A percentile compares a stretch with the other conserved stretches of the same genome.
Conservation (phyloP, 2,888 invertebrate species). For the Rapana venosa region DNA sequence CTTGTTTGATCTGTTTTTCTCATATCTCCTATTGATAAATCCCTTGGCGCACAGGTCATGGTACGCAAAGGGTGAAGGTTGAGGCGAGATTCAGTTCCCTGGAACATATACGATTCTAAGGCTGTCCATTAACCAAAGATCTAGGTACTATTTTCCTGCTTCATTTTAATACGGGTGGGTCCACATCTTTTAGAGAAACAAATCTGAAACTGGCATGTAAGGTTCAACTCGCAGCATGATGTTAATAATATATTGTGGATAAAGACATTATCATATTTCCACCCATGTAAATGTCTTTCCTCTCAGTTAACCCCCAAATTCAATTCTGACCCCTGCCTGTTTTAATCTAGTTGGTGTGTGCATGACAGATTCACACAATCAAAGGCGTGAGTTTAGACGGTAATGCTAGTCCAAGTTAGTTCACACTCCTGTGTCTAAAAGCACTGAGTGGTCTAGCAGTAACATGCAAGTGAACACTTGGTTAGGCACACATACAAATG, state of each 20-base stretch:
- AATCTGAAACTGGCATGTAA: neutral
- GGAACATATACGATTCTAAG: too few species aligned
- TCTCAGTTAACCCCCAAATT: neutral
- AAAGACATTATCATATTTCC: neutral
- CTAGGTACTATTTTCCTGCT: too few species aligned
- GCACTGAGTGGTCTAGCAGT: neutral
- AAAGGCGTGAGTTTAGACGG: neutral
- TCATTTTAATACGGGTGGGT: neutral
- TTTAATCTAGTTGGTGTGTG: neutral
- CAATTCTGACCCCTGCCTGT: neutral
- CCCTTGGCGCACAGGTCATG: too few species aligned
- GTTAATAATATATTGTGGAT: neutral
- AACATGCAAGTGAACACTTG: constrained; percentile 29
- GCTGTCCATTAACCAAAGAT: too few species aligned
- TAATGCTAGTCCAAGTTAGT: neutral
- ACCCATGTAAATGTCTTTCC: neutral
- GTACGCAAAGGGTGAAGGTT: too few species aligned
- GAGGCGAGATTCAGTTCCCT: too few species aligned
- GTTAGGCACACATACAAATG: constrained; percentile 17
- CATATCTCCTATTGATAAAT: too few species aligned
- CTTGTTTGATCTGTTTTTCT: too few species aligned
- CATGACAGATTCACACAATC: neutral
- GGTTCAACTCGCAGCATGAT: neutral
- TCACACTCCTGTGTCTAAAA: constrained; percentile 23
- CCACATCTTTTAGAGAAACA: neutral